Percentiles rank a stretch among this genome's conserved stretches.
Evolutionary conservation across 2,797 vertebrate species (phyloP).

Genomic region (Dicrostonyx torquatus): DNA sequence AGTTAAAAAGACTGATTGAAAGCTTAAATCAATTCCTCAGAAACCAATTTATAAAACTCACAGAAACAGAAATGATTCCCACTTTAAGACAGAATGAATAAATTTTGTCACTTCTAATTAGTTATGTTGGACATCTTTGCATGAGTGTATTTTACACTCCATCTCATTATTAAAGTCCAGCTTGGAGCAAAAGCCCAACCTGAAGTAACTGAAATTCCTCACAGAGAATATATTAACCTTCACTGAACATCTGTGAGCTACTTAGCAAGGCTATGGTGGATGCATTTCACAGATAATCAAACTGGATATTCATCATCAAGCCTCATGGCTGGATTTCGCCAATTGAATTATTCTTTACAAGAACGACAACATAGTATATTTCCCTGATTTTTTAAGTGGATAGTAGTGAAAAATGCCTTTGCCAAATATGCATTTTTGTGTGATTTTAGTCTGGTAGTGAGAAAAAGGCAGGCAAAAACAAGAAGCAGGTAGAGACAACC

Average conservation of each 20-base stretch:
- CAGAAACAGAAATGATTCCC: neutral
- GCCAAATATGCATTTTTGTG: neutral
- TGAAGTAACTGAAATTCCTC: constrained; percentile 11
- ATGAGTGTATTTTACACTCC: neutral
- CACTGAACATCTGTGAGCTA: neutral
- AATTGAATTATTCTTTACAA: neutral
- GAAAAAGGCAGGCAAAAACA: neutral
- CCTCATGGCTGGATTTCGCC: neutral
- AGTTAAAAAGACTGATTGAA: constrained; percentile 40
- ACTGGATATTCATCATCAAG: neutral
- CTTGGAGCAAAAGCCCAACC: neutral
- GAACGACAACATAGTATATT: neutral
- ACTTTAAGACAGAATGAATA: neutral
- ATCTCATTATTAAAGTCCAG: neutral
- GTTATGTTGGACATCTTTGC: constrained; percentile 20
- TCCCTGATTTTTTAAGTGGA: neutral
- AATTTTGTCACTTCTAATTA: neutral
- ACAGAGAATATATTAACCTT: neutral
- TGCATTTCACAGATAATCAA: constrained; percentile 3
- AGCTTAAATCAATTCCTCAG: constrained; percentile 1
- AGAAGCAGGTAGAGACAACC: neutral
- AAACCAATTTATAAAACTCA: neutral
- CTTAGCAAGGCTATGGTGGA: neutral
- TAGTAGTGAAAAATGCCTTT: neutral
- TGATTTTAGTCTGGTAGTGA: neutral